phyloP scores from a whole-genome alignment of 2,888 invertebrate species.

The Morpho deidamia region DNA sequence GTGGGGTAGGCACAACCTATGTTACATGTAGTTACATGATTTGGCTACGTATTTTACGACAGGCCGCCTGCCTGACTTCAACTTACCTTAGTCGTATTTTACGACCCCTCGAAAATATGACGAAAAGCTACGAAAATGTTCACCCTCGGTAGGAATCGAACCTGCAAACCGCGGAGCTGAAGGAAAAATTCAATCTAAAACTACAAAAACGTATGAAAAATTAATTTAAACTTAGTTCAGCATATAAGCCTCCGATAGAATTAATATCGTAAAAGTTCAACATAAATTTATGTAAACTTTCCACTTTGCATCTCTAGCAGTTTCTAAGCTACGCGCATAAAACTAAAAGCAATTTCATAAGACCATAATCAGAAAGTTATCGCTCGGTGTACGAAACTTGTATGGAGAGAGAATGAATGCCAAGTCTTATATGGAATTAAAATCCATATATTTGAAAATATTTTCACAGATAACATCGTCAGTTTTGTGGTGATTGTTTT shows the following conservation, averaged over 20 bases:
- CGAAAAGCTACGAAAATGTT: no score
- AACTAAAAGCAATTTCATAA: constrained; percentile 28
- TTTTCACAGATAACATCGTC: neutral
- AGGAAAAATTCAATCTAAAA: no score
- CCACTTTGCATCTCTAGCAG: constrained; percentile 24
- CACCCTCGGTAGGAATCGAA: no score
- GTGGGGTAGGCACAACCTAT: no score
- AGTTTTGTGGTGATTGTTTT: no score
- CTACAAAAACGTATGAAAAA: neutral
- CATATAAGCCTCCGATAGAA: constrained; percentile 3
- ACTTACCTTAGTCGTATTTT: no score
- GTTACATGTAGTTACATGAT: no score
- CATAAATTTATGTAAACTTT: constrained; percentile 25
- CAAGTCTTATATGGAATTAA: constrained; percentile 20
- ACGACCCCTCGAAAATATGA: no score
- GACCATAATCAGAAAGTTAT: constrained; percentile 27
- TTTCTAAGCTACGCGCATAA: constrained; percentile 22
- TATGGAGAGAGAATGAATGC: constrained; percentile 19
- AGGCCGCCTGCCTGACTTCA: no score
- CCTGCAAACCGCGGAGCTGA: no score
- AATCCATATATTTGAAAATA: constrained; percentile 8
- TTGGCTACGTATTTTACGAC: no score
- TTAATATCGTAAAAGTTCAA: constrained; percentile 17
- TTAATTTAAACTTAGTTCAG: neutral
- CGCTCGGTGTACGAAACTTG: constrained; percentile 16